phyloP scores from a whole-genome alignment of 2,888 invertebrate species.

The Hololepta plana region DNA sequence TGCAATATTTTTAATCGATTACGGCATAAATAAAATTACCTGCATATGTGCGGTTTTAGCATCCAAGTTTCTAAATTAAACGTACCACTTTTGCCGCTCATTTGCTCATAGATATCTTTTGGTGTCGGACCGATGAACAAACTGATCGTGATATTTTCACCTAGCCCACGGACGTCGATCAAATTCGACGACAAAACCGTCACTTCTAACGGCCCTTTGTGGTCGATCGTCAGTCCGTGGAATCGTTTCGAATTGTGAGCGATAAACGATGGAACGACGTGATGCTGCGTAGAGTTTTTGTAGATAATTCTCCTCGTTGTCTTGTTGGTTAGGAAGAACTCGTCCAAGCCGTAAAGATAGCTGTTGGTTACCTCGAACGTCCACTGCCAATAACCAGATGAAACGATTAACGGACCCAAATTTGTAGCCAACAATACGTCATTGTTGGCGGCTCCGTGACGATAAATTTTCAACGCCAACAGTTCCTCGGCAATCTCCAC shows the following conservation, averaged over 20 bases:
- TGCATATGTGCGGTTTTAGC: constrained; percentile 28
- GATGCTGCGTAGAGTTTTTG: constrained; percentile 27
- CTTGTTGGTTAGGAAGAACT: constrained; percentile 25
- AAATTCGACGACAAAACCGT: constrained; percentile 31
- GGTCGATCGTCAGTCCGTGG: constrained; percentile 37
- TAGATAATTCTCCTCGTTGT: constrained; percentile 27
- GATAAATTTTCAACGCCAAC: no score
- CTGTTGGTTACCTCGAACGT: constrained; percentile 33
- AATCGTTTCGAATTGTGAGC: constrained; percentile 31
- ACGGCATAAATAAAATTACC: constrained; percentile 17
- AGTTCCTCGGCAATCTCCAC: no score
- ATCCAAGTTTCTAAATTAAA: no score
- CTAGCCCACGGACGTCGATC: constrained; percentile 34
- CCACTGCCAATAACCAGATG: constrained; percentile 41
- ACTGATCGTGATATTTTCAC: constrained; percentile 27
- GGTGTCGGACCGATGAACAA: constrained; percentile 34
- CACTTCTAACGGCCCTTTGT: constrained; percentile 35
- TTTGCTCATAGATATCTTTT: constrained; percentile 23
- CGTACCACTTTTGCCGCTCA: no score
- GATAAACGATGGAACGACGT: constrained; percentile 32
- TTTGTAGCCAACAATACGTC: constrained; percentile 33
- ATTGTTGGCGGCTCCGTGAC: constrained; percentile 8
- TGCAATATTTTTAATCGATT: no score
- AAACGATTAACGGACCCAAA: constrained; percentile 38
- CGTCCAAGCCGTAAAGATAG: constrained; percentile 36